Evolutionary conservation across 2,888 invertebrate species (phyloP), one percentile per base, ranked within the genome.

Genomic region (Aporophyla lueneburgensis): DNA sequence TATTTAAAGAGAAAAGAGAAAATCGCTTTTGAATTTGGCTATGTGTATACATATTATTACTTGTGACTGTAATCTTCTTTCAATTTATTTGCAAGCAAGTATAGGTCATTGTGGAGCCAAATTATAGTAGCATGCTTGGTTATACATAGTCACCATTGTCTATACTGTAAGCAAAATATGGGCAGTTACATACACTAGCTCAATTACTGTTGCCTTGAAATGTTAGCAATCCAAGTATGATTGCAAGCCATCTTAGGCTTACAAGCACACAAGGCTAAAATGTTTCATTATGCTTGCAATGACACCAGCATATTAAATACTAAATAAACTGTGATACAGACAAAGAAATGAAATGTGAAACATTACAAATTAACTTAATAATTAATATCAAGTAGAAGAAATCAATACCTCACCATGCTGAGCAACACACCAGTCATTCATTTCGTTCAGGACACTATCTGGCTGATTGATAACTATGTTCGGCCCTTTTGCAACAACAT

Each of bases 381-480:
- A 67, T 63, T 33, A 72, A 53, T 67, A 72, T 75, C n/a, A 65
- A 75, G 63, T 54, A 73, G 51, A 67, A 66, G 58, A 73, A 76
- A 53, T 76, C 68, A 86, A 88, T 97, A 99, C 98, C 95, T 98
- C 97, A 83, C 96, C 97, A 96, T 99, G 99, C 86, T 98, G 98
- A 71, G 97, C 96, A 46, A 94, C 96, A 93, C 99, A 98, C 99
- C 99, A 99, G 9, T 97, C 97, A 90, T 97, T 92, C 99, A 99
- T 99, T 65, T 94, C 96, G 65, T 97, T 95, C 76, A 99, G 96
- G 51, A 98, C 94, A 49, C 97, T 93, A 81, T 98, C 97, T 0
- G 98, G 96, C 87, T 99, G 98, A 89, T 99, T 97, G 84, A 99
- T 98, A 2, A 99, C 96, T 63, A 99, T 92, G 88, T 98, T 96